A percentile compares a stretch with the other conserved stretches of the same genome.
These are phyloP conservation scores for Polydrusus pterygomalis DNA, from an alignment of 2,888 invertebrate species.

Conservation along the genomic window DNA sequence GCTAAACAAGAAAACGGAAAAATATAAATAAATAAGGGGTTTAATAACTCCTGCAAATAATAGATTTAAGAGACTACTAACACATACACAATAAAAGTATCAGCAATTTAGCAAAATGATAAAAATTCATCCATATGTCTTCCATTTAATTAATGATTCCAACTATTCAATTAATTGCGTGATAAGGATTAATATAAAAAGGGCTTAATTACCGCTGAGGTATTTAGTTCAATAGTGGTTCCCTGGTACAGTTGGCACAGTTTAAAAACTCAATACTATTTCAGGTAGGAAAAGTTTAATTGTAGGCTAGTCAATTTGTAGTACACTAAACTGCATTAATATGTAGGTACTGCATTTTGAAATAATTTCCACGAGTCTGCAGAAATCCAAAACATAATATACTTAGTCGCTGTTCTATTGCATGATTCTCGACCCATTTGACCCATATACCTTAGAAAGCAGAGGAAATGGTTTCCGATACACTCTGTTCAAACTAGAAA, in stretches of 20 bases:
- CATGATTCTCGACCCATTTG: too few species aligned
- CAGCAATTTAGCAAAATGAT: conserved; percentile 31
- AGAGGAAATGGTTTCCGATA: too few species aligned
- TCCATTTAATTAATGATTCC: conserved; percentile 41
- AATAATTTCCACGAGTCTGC: too few species aligned
- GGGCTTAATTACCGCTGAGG: conserved; percentile 1
- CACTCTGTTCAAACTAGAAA: too few species aligned
- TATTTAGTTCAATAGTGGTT: conserved; percentile 34
- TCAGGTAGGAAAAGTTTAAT: conserved; percentile 12
- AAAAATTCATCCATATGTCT: conserved; percentile 49
- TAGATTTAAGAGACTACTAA: conserved; percentile 38
- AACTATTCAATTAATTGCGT: conserved; percentile 35
- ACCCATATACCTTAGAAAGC: too few species aligned
- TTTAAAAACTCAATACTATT: neutral
- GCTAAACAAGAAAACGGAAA: conserved; percentile 30
- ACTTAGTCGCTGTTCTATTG: too few species aligned
- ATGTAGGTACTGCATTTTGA: too few species aligned
- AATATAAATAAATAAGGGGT: conserved; percentile 33
- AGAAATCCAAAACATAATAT: too few species aligned
- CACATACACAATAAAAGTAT: conserved; percentile 13
- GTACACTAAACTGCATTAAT: too few species aligned
- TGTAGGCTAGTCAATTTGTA: too few species aligned
- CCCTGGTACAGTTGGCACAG: conserved; percentile 11
- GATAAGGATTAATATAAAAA: conserved; percentile 54
- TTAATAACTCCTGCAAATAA: conserved; percentile 47